Evolutionary conservation across 2,888 invertebrate species (phyloP), one percentile per base, ranked within the genome.

Genomic region (Thyatira batis): DNA sequence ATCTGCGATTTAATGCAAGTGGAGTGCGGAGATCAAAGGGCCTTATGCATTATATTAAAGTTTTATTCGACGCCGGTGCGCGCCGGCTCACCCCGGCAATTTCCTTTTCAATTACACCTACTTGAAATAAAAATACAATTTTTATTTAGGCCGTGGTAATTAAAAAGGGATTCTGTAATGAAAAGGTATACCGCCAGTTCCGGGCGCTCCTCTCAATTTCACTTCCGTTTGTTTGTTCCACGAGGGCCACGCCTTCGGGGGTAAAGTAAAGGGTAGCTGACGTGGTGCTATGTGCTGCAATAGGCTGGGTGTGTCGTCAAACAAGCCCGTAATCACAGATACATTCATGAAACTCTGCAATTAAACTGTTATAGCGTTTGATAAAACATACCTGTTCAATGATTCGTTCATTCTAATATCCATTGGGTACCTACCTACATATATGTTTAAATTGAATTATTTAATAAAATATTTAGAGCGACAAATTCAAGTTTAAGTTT

Each of bases 121-220:
- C 91, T 92, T 90, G 90, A 85, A 88, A 89, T 88, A 89, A 90
- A 87, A 91, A 91, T 86, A 89, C 89, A 89, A 88, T 89, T 91
- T 90, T 92, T 89, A 87, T 90, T 89, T 85, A 82, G 86, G 81
- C 83, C 84, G 80, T 85, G 86, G 91, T 90, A 92, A 92, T 92
- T 92, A 92, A 92, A 92, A 91, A 88, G 90, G 91, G 91, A 90
- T 91, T 89, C 85, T 85, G 88, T 90, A 90, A 90, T 91, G 88
- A 89, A 91, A 92, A 91, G 90, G 90, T 92, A 91, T 88, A 89
- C 88, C 84, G 87, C 70, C 83, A 82, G 88, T 90, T 89, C 87
- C 89, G 89, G 88, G 80, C 83, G 85, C 87, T 89, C 84, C 88
- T 90, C 90, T 90, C 89, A 87, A 89, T 91, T 90, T 89, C 82